Base-by-base conservation (phyloP, 2,888 invertebrate genomes). In the Oligia latruncula region DNA sequence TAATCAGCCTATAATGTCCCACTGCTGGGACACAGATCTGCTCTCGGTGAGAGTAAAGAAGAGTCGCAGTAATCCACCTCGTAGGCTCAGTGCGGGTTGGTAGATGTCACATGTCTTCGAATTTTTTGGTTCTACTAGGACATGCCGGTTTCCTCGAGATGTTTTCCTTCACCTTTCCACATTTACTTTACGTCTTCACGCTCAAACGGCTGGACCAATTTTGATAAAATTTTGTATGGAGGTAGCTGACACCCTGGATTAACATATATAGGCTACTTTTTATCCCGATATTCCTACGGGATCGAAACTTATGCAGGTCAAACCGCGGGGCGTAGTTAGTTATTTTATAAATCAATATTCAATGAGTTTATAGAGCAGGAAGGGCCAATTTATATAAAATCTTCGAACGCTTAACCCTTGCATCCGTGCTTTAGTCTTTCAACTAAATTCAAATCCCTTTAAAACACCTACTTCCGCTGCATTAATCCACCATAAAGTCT, bases 281-380 rank as follows among this genome's bases (percentile, higher is more conserved):
- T 40, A 40, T 40, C 40, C 40, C 40, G 40, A 40, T 40, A 40
- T 40, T 40, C 40, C 40, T 40, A 40, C 40, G 40, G 40, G 40
- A 5, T 40, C 40, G 40, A 40, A 40, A 40, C 40, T 40, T 40
- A 40, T 40, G 40, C 40, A 5, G 40, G 40, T 40, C 5, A 40
- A 40, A 5, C 40, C 40, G 40, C 40, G 40, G 40, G 40, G 40
- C 40, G 40, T 5, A 40, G 40, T 9, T 43, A 43, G 9, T 49
- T 49, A 49, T 23, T 46, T 75, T 60, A 58, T 77, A 20, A 66
- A 80, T 80, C n/a, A 83, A 77, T 64, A 64, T 64, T 65, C 29
- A 40, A 43, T 35, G 9, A 77, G 15, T 77, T 29, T 23, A 75
- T 60, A 40, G 15, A 52, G 17, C 35, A 52, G 43, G 5, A 46